Conservation (phyloP, 1,140 invertebrate genomes). For the Drosophila lini region DNA sequence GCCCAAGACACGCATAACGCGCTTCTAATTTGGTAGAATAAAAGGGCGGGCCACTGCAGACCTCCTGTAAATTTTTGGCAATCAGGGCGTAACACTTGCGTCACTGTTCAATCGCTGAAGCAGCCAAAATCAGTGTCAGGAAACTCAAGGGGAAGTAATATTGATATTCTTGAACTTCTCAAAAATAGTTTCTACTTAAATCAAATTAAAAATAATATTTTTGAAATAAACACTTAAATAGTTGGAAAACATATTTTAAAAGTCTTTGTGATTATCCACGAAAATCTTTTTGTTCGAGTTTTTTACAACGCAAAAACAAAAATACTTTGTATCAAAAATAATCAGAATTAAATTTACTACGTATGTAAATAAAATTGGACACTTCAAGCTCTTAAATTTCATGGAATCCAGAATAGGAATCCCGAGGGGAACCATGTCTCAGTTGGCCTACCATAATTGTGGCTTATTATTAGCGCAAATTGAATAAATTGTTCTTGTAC, state of each 20-base stretch:
- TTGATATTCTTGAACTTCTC: not conserved
- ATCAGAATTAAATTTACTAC: not conserved
- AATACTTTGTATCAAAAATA: no score
- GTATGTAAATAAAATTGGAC: slow-evolving; percentile 10
- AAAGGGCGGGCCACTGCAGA: slow-evolving; percentile 5
- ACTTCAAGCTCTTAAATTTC: slow-evolving; percentile 10
- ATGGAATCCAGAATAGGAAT: slow-evolving; percentile 6
- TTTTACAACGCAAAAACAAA: no score
- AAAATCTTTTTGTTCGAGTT: no score
- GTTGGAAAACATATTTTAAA: no score
- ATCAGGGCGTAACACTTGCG: slow-evolving; percentile 56
- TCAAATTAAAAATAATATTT: not conserved
- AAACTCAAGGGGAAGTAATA: not conserved
- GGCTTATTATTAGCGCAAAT: slow-evolving; percentile 65
- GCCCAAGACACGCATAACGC: slow-evolving; percentile 56
- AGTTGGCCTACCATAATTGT: slow-evolving; percentile 19
- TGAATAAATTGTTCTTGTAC: slow-evolving; percentile 75
- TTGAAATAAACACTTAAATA: no score
- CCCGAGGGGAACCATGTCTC: slow-evolving; percentile 4
- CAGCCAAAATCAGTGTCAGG: not conserved
- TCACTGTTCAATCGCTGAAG: slow-evolving; percentile 16
- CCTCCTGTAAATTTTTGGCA: slow-evolving; percentile 49
- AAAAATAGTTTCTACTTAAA: not conserved
- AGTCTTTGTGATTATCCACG: no score
- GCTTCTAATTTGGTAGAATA: slow-evolving; percentile 48